Evolutionary conservation across 1,140 invertebrate species (phyloP), one percentile per base, ranked within the genome.

Genomic region (Calosoma granatense): DNA sequence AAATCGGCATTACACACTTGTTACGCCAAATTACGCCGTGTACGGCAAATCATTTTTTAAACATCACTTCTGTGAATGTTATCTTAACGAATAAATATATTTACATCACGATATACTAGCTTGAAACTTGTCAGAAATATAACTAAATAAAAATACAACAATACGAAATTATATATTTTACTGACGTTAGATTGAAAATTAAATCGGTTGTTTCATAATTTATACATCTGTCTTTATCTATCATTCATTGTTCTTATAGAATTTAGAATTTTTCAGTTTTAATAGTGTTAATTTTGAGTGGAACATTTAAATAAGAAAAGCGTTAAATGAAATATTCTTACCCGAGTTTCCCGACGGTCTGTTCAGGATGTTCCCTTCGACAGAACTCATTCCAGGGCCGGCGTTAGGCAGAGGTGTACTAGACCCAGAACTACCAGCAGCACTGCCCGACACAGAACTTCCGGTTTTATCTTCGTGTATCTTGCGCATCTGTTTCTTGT

Each of bases 401-500:
- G 41, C 6, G 17, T 47, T 47, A 9, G 41, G 15, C 4, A 47
- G 17, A 9, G 41, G 41, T 47, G 41, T 47, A 47, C 3, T 47
- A 47, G 41, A 11, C 41, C 41, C 41, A 17, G 41, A 47, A 11
- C 41, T 17, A 12, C 43, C 43, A 6, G 43, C 3, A 3, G 20
- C 21, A 21, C 53, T 21, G 12, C 22, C 22, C 14, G 57, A 36
- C 14, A 20, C 17, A 1, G 20, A 22, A 11, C 60, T 60, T 4
- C 57, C 61, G 23, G 65, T 65, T 56, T 72, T 76, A 15, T 78
- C 78, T n/a, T 81, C 82, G 39, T 74, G 78, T 19, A 81, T 63
- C 67, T 88, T 88, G 56, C 91, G 76, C 66, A 95, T 78, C 67
- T 95, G 88, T 69, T 97, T 97, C 78, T 97, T 97, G 72, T 97